These are phyloP conservation scores for Xanthia icteritia DNA, from an alignment of 2,888 invertebrate genomes.

Conservation along the genomic window DNA sequence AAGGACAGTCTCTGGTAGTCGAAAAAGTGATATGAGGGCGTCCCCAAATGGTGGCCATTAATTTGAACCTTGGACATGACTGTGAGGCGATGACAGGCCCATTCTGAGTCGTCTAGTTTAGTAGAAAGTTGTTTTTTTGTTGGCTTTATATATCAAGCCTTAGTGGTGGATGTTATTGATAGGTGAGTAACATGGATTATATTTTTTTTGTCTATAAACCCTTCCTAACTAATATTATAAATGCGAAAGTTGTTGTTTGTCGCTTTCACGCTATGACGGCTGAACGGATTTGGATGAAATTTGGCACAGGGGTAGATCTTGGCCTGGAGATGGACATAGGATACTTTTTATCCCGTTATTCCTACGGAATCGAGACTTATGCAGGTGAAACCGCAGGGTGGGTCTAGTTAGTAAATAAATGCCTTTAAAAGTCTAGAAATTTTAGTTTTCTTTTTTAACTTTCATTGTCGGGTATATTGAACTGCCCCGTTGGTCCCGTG, in stretches of 20 bases:
- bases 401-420: neutral
- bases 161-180: neutral
- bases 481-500: too few species aligned
- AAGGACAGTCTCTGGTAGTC: slow-evolving; percentile 52
- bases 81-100: slow-evolving; percentile 69
- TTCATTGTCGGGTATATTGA: too few species aligned
- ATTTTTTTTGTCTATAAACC: too few species aligned
- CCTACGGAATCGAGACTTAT: too few species aligned
- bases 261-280: too few species aligned
- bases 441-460: neutral
- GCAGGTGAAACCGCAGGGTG: too few species aligned
- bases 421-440: neutral
- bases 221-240: too few species aligned
- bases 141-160: neutral
- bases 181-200: neutral
- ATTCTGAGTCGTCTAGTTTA: slow-evolving; percentile 50
- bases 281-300: too few species aligned
- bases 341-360: too few species aligned
- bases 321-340: too few species aligned
- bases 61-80: slow-evolving; percentile 64
- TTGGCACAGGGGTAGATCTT: too few species aligned
- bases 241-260: too few species aligned
- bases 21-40: slow-evolving; percentile 63
- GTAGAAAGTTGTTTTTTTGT: neutral
- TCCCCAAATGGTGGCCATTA: slow-evolving; percentile 67